Evolutionary conservation across 2,113 vertebrate species (phyloP).

Genomic region (Cyphomyrus discorhynchus): DNA sequence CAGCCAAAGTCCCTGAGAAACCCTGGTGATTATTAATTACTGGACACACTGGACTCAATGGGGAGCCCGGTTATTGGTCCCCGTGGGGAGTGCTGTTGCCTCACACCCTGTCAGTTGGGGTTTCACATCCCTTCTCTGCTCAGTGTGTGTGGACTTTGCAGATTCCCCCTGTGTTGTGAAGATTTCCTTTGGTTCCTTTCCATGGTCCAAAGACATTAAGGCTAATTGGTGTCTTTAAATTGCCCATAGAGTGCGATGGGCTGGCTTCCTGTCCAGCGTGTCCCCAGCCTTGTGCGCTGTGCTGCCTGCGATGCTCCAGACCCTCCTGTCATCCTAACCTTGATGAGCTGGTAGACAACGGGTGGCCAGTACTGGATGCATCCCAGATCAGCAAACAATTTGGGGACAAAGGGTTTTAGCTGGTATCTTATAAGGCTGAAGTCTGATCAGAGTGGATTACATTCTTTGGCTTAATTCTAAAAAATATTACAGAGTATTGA

Average conservation of each 20-base stretch:
- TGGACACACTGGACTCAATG: background rate
- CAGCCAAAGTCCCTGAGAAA: background rate
- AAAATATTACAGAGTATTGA: too few species aligned
- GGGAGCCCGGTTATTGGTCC: too few species aligned
- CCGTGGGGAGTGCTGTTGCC: background rate
- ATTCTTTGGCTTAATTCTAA: background rate
- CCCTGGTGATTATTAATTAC: background rate
- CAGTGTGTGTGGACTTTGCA: background rate
- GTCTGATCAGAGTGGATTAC: background rate
- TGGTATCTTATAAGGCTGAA: background rate
- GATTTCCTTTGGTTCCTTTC: background rate
- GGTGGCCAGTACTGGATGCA: background rate
- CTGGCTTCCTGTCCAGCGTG: background rate
- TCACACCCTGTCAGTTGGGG: background rate
- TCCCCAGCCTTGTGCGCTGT: background rate
- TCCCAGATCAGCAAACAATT: background rate
- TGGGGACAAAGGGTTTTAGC: background rate
- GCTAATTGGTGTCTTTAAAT: background rate
- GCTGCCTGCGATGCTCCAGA: background rate
- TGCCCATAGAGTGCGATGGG: background rate
- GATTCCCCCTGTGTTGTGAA: background rate
- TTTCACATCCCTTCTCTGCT: background rate
- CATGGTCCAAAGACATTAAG: background rate
- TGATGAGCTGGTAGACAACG: background rate
- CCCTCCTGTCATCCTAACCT: background rate